Evolutionary conservation across 2,113 vertebrate species (phyloP), one percentile per base, ranked within the genome.

Genomic region (Cyphomyrus plagiostoma): DNA sequence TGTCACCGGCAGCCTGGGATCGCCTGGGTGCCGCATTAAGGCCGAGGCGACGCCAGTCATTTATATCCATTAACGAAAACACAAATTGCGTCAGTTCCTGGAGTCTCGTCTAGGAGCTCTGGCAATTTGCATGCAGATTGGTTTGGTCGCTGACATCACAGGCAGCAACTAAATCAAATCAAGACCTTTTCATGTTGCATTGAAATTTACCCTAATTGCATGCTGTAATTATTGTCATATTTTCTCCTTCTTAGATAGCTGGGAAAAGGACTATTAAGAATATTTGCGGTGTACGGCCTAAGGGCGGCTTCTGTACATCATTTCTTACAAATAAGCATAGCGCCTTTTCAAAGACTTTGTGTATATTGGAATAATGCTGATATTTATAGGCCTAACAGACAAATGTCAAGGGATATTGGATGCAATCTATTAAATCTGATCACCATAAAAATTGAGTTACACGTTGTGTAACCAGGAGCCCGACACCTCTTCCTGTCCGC

Each of bases 81-180:
- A 30, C 85, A 53, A 19, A 87, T 87, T 53, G 30, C 30, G 6
- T 53, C 13, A 50, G 10, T 87, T 52, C 48, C 26, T 1, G 26
- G 11, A 87, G 45, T 30, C 85, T 21, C 7, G 45, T 70, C 42
- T 70, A 23, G 42, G 4, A 70, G 35, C n/a, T 49, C 58, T 23
- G 35, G 23, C 11, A 23, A 88, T 88, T 88, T 88, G 87, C 58
- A 88, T 88, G 87, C 62, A 88, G 45, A 88, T 88, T 70, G 87
- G 42, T 88, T 88, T 70, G 42, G 23, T 17, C 9, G 86, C 35
- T 45, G 35, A 23, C 45, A 48, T 70, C 39, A 26, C 58, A 17
- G 21, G 42, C 49, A 52, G 85, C 39, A 26, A 21, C 86, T 88
- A 70, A 66, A 88, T 70, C 56, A 70, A 88, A 88, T 70, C 58